Evolutionary conservation across 2,797 vertebrate genomes (phyloP).

Genomic region (Monodelphis domestica): DNA sequence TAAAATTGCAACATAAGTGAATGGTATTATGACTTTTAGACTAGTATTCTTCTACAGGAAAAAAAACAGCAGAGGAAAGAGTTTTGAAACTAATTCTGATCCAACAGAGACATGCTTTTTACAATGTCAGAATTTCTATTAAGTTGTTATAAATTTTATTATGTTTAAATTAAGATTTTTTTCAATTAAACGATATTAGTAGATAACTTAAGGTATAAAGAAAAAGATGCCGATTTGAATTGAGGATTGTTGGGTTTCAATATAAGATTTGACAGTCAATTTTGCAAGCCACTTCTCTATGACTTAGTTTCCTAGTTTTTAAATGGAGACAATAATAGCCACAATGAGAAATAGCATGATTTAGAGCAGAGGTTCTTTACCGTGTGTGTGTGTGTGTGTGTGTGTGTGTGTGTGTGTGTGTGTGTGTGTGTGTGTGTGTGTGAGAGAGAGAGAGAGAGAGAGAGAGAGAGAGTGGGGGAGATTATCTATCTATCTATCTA

Average conservation of each 20-base stretch:
- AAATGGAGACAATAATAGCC: not conserved
- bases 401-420: no score
- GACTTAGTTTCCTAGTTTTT: not conserved
- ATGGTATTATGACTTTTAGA: not conserved
- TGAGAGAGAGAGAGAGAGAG: not conserved
- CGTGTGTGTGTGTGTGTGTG: not conserved
- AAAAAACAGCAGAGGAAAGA: not conserved
- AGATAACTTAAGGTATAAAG: not conserved
- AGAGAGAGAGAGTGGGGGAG: not conserved
- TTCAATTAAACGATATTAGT: not conserved
- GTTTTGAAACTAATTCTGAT: not conserved
- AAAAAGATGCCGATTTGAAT: not conserved
- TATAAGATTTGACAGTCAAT: not conserved
- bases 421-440: no score
- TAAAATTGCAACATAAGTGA: not conserved
- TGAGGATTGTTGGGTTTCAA: not conserved
- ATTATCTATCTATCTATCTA: no score
- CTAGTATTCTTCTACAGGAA: slow-evolving; percentile 9
- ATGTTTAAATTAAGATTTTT: not conserved
- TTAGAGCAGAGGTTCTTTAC: not conserved
- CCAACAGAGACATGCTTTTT: not conserved
- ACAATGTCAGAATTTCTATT: not conserved
- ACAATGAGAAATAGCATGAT: not conserved
- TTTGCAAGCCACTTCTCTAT: not conserved
- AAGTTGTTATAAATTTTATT: not conserved